A percentile compares a stretch with the other conserved stretches of the same genome.
Evolutionary conservation across 2,113 vertebrate species (phyloP).

Genomic region (Oncorhynchus nerka): DNA sequence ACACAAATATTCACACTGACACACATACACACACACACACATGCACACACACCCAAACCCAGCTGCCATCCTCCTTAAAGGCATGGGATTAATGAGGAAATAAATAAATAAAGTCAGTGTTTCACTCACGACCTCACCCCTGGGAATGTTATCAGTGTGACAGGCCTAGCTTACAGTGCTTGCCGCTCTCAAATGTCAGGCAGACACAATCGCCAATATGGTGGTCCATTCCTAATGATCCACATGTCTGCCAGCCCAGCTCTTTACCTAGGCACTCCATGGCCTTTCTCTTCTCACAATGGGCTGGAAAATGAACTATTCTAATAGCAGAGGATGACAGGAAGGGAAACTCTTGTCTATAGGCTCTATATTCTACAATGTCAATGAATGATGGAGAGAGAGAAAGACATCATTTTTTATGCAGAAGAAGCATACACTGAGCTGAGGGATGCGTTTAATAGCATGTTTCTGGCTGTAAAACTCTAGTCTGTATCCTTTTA

Average conservation of each 20-base stretch:
- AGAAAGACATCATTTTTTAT: slow-evolving; percentile 25
- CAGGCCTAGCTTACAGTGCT: slow-evolving; percentile 28
- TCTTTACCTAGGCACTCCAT: slow-evolving; percentile 44
- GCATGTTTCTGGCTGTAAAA: slow-evolving; percentile 10
- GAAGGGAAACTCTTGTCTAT: background rate
- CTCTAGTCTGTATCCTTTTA: slow-evolving; percentile 14
- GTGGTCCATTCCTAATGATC: slow-evolving; percentile 56
- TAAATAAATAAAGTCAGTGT: slow-evolving; percentile 47
- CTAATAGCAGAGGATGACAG: slow-evolving; percentile 26
- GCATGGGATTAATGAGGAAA: slow-evolving; percentile 52
- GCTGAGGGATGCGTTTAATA: slow-evolving; percentile 20
- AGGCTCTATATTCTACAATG: slow-evolving; percentile 22
- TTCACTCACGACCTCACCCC: slow-evolving; percentile 34
- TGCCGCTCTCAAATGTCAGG: slow-evolving; percentile 58
- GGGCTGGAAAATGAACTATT: slow-evolving; percentile 11
- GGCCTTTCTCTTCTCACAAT: slow-evolving; percentile 28
- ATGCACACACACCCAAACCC: background rate
- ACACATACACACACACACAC: background rate
- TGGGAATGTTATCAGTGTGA: slow-evolving; percentile 53
- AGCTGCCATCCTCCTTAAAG: slow-evolving; percentile 22
- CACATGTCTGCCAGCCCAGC: slow-evolving; percentile 36
- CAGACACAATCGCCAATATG: slow-evolving; percentile 20
- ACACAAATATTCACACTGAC: background rate
- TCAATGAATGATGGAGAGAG: slow-evolving; percentile 30
- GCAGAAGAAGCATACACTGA: slow-evolving; percentile 14